phyloP scores from a whole-genome alignment of 1,140 invertebrate species.

The Conus ventricosus region DNA sequence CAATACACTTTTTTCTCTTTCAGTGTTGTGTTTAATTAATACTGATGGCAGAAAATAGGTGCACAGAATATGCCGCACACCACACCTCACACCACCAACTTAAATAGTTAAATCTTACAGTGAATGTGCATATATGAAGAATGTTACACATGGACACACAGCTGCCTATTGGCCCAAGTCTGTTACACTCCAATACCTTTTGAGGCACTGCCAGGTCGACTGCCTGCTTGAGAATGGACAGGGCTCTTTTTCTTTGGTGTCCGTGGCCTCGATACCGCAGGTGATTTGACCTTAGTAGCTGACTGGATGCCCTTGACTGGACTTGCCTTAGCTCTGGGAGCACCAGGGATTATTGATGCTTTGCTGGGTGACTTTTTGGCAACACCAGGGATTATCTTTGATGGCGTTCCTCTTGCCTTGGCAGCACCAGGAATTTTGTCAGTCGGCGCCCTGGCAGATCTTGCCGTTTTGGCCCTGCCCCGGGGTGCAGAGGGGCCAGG shows the following conservation, averaged over 20 bases:
- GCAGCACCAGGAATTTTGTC: not conserved
- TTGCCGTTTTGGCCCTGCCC: not conserved
- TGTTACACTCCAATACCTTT: not conserved
- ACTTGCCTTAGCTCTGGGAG: not conserved
- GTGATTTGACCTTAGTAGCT: not conserved
- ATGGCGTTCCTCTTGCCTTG: not conserved
- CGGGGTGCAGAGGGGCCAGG: not conserved
- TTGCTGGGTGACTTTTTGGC: not conserved
- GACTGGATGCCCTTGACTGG: not conserved
- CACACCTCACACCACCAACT: too few relatives aligned
- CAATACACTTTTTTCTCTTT: too few relatives aligned
- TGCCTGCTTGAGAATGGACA: not conserved
- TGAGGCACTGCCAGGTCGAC: not conserved
- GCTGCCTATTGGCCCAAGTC: too few relatives aligned
- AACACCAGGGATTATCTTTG: not conserved
- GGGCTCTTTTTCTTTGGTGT: not conserved
- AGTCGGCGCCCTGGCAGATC: not conserved
- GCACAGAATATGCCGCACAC: too few relatives aligned
- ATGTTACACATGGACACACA: too few relatives aligned
- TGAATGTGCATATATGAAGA: too few relatives aligned
- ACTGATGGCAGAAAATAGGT: too few relatives aligned
- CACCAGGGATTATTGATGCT: not conserved
- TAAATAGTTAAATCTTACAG: too few relatives aligned
- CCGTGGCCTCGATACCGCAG: not conserved
- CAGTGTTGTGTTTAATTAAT: too few relatives aligned